phyloP scores from a whole-genome alignment of 2,888 invertebrate genomes.

The Ormyrus thymus region DNA sequence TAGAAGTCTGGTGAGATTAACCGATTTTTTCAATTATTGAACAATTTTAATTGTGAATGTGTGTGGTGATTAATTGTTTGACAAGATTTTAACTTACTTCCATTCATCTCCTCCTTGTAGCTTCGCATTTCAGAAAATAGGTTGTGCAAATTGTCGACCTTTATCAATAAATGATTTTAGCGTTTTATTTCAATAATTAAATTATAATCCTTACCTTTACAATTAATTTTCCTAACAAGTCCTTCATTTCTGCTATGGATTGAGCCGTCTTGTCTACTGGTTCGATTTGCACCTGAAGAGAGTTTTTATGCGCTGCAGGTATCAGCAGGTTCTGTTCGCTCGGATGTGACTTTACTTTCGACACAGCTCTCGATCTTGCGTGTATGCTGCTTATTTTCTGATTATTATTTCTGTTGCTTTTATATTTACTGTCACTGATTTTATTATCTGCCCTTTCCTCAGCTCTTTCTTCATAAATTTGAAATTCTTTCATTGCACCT shows the following conservation, averaged over 20 bases:
- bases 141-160: conserved; percentile 39
- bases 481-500: too few species aligned
- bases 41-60: too few species aligned
- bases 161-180: background rate
- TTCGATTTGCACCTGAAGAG: too few species aligned
- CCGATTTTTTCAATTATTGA: background rate
- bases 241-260: conserved; percentile 63
- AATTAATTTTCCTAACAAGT: conserved; percentile 61
- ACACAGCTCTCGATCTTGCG: background rate
- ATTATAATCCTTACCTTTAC: conserved; percentile 59
- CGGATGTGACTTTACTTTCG: too few species aligned
- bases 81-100: conserved; percentile 9
- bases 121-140: conserved; percentile 16
- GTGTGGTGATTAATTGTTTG: too few species aligned
- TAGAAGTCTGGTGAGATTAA: background rate
- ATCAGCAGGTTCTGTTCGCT: too few species aligned
- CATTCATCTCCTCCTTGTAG: background rate
- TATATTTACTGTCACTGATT: background rate
- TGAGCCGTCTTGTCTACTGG: conserved; percentile 31
- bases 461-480: conserved; percentile 1
- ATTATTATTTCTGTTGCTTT: background rate
- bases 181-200: background rate
- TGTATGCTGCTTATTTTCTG: background rate
- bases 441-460: background rate
- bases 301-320: too few species aligned